Base-by-base conservation (phyloP, 1,140 invertebrate species). In the Ladona fulva region DNA sequence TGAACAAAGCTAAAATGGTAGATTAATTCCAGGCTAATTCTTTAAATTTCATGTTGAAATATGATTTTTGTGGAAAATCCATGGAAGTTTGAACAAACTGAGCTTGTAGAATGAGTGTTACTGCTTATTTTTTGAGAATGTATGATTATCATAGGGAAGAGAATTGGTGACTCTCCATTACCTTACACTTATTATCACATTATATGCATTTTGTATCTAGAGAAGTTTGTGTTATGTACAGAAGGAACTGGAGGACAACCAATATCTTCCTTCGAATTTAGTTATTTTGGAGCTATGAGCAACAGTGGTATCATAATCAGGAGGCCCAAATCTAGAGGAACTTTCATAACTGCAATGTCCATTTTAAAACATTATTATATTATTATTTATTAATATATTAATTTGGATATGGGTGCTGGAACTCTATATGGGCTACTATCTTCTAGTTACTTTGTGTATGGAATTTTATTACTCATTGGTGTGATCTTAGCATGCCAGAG, bases 381-480 rank as follows among this genome's bases (percentile, higher is more conserved):
- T 66, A 66, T 66, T 66, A 66, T 66, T 66, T 66, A 66, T 66
- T 66, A 66, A 66, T 66, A 66, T 66, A 66, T 66, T 66, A 66
- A 66, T 66, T 66, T 66, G 52, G 52, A 66, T 66, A 66, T 66
- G 52, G 52, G 52, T 66, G 52, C 52, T 66, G 52, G 52, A 66
- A 66, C 52, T 66, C 52, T 66, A 66, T 66, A 66, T 66, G 52
- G 52, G 52, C 52, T 66, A 66, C 52, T 66, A 66, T 66, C 52
- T 66, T 66, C 52, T 66, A 66, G 52, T 66, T 66, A 66, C 52
- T 66, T 66, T 66, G 52, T 66, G 52, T 66, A 66, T 66, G 52
- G n/a, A 66, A 66, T 66, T 66, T 66, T 66, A 66, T 66, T 66
- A 66, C 52, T 66, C 52, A 66, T 66, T 66, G 52, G 52, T 66